Evolutionary conservation across 1,140 invertebrate genomes (phyloP).

Genomic region (Atopsyche davidsoni): DNA sequence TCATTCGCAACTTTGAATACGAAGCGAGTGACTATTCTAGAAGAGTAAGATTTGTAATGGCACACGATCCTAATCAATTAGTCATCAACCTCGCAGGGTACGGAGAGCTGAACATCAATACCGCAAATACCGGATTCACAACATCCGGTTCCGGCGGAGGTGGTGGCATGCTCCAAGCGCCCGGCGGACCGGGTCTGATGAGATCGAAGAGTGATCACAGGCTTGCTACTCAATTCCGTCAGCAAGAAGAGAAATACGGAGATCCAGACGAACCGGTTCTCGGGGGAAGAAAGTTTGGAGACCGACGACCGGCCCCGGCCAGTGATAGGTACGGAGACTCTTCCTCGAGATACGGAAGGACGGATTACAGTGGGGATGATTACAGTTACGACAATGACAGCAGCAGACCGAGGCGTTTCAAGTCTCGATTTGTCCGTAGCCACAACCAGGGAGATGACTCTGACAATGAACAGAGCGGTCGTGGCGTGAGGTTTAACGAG

Average conservation of each 20-base stretch:
- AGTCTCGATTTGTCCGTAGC: slow-evolving; percentile 64
- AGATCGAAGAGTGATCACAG: slow-evolving; percentile 91
- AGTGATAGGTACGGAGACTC: slow-evolving; percentile 44
- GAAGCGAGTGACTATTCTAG: slow-evolving; percentile 84
- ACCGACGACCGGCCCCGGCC: slow-evolving; percentile 50
- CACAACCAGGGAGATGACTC: slow-evolving; percentile 62
- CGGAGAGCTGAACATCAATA: slow-evolving; percentile 77
- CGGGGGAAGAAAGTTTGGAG: slow-evolving; percentile 67
- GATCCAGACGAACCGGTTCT: slow-evolving; percentile 54
- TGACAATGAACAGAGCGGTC: slow-evolving; percentile 54
- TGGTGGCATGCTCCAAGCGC: slow-evolving; percentile 53
- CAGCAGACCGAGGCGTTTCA: slow-evolving; percentile 54
- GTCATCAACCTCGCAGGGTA: slow-evolving; percentile 78
- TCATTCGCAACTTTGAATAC: slow-evolving; percentile 88
- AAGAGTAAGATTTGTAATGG: slow-evolving; percentile 76
- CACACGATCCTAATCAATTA: slow-evolving; percentile 84
- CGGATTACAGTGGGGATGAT: slow-evolving; percentile 55
- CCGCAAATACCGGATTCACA: slow-evolving; percentile 50
- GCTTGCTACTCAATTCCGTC: slow-evolving; percentile 80
- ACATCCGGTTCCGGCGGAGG: slow-evolving; percentile 41
- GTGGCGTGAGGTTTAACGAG: slow-evolving; percentile 56
- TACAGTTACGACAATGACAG: slow-evolving; percentile 50
- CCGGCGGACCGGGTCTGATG: slow-evolving; percentile 67
- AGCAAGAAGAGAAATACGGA: slow-evolving; percentile 68
- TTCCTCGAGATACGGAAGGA: slow-evolving; percentile 44